A percentile compares a stretch with the other conserved stretches of the same genome.
Evolutionary conservation across 2,888 invertebrate genomes (phyloP).

Genomic region (Limenitis camilla): DNA sequence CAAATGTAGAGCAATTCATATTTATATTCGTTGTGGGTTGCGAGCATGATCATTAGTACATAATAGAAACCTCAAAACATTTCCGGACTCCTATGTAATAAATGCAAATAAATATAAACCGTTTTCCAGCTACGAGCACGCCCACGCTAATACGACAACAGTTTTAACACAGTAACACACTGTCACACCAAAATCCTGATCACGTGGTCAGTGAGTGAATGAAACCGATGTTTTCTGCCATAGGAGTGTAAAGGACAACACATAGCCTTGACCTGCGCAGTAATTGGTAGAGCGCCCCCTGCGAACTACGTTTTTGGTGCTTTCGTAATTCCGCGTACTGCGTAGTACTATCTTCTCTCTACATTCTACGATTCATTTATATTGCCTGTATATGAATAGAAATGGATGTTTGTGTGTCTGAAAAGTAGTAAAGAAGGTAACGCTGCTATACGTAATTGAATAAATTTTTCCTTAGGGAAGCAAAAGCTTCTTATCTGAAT

Average conservation of each 20-base stretch:
- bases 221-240: no score
- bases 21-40: no score
- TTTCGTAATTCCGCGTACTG: background rate
- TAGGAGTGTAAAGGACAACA: conserved; percentile 37
- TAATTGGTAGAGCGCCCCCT: conserved; percentile 35
- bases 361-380: no score
- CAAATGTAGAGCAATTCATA: no score
- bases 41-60: no score
- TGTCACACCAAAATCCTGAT: conserved; percentile 23
- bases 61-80: background rate
- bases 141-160: conserved; percentile 11
- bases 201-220: conserved; percentile 27
- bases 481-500: no score
- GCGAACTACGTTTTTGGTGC: background rate
- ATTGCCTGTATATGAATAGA: no score
- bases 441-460: no score
- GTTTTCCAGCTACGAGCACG: conserved; percentile 14
- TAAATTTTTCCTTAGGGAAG: no score
- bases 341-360: background rate
- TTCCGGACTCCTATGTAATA: conserved; percentile 17
- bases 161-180: conserved; percentile 27
- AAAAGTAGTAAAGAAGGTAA: no score
- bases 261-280: conserved; percentile 61
- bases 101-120: background rate
- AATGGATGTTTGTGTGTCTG: no score